Percentiles rank a stretch among this genome's conserved stretches.
Evolutionary conservation across 64 coral and sea anemone genomes (phyloP).

Genomic region (Porites lutea): DNA sequence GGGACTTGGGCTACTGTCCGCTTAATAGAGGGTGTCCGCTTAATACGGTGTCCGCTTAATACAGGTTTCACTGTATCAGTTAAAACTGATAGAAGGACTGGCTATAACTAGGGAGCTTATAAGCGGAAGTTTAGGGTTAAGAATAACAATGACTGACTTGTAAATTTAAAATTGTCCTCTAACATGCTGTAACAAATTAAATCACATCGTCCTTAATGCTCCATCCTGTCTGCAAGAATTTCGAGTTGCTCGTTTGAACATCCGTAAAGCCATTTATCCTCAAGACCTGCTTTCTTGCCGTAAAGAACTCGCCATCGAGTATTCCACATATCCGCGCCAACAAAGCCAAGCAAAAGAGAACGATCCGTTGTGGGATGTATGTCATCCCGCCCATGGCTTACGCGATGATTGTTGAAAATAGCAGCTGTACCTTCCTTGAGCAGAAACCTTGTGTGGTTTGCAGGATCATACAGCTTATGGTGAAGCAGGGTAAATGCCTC

Average conservation of each 20-base stretch:
- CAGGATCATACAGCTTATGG: conserved; percentile 32
- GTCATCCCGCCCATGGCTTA: conserved; percentile 34
- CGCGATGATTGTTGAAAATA: conserved; percentile 68
- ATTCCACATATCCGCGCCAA: conserved; percentile 42
- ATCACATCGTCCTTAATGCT: background rate
- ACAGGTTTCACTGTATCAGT: too few relatives aligned
- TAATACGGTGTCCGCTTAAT: too few relatives aligned
- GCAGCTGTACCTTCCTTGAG: conserved; percentile 45
- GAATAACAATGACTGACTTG: too few relatives aligned
- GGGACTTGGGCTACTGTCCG: too few relatives aligned
- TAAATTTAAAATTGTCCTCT: too few relatives aligned
- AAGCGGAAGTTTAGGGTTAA: too few relatives aligned
- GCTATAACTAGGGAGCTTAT: too few relatives aligned
- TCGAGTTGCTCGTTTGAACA: conserved; percentile 63
- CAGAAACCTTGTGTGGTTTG: conserved; percentile 40
- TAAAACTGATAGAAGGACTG: too few relatives aligned
- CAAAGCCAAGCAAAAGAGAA: background rate
- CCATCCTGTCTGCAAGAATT: conserved; percentile 55
- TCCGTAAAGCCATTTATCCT: conserved; percentile 65
- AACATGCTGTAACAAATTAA: too few relatives aligned
- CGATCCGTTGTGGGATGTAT: conserved; percentile 62
- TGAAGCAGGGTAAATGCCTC: conserved; percentile 38
- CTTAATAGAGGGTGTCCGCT: too few relatives aligned
- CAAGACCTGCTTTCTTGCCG: conserved; percentile 65
- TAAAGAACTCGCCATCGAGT: conserved; percentile 50